These are phyloP conservation scores for Scolopax mira DNA, from an alignment of 2,113 vertebrate species.

Conservation along the genomic window DNA sequence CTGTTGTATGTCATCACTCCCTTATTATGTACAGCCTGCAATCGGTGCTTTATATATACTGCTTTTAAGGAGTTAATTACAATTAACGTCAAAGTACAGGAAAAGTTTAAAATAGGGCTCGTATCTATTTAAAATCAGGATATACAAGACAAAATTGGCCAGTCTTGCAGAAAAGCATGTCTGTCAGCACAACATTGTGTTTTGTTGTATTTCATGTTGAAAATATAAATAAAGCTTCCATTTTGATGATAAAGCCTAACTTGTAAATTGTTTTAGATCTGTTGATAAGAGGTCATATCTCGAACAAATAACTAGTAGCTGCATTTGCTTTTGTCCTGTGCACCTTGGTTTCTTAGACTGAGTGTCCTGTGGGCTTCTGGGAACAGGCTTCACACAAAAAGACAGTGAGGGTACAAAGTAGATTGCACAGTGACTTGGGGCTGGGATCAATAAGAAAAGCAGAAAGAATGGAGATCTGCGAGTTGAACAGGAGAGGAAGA, in stretches of 20 bases:
- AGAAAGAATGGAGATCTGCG: not conserved
- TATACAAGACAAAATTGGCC: not conserved
- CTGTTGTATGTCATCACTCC: not conserved
- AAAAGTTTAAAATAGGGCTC: not conserved
- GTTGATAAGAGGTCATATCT: not conserved
- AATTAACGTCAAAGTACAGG: not conserved
- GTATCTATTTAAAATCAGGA: not conserved
- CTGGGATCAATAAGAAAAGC: not conserved
- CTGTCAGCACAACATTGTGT: conserved; percentile 1
- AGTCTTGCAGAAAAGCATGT: conserved; percentile 14
- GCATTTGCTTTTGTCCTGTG: not conserved
- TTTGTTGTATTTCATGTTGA: conserved; percentile 41
- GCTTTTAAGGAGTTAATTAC: not conserved
- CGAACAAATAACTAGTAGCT: not conserved
- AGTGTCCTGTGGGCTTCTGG: not conserved
- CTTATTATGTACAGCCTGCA: conserved; percentile 14
- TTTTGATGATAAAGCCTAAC: conserved; percentile 18
- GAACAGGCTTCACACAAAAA: not conserved
- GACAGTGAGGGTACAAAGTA: not conserved
- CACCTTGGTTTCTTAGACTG: not conserved
- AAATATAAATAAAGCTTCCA: conserved; percentile 56
- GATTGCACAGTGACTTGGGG: not conserved
- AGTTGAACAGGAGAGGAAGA: not conserved
- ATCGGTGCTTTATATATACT: conserved; percentile 13
- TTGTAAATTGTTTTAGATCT: conserved; percentile 1